Conservation (phyloP, 2,888 invertebrate species). For the Seira musarum region DNA sequence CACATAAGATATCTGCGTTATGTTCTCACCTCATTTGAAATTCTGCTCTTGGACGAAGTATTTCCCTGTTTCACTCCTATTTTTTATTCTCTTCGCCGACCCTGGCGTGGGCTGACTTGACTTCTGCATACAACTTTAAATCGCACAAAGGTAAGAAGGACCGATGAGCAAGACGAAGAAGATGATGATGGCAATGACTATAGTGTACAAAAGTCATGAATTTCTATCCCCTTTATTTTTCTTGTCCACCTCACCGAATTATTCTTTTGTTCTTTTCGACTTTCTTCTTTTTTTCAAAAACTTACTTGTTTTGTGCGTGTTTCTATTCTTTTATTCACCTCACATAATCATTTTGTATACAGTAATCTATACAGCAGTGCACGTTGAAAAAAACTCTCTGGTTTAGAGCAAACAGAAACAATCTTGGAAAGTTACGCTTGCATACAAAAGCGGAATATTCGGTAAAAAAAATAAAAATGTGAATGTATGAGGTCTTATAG, state of each 20-base stretch:
- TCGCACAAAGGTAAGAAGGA: conserved; percentile 5
- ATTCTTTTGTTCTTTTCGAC: background rate
- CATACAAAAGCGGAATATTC: background rate
- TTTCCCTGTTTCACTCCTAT: conserved; percentile 41
- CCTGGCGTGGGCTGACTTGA: background rate
- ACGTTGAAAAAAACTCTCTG: background rate
- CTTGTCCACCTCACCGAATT: background rate
- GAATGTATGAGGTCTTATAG: too few species aligned
- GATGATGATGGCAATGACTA: conserved; percentile 18
- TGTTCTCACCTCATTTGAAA: conserved; percentile 56
- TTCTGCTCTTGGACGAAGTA: conserved; percentile 44
- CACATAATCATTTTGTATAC: conserved; percentile 53
- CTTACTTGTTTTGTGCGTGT: background rate
- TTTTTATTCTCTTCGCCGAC: conserved; percentile 1
- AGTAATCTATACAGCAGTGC: conserved; percentile 25
- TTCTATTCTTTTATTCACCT: conserved; percentile 31
- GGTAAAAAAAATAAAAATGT: too few species aligned
- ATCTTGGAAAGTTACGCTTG: conserved; percentile 32
- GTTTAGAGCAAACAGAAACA: conserved; percentile 43
- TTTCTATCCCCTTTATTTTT: conserved; percentile 31
- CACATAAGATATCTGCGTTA: background rate
- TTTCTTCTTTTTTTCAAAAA: too few species aligned
- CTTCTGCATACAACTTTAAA: conserved; percentile 16
- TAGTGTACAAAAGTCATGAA: conserved; percentile 36
- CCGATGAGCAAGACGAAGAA: conserved; percentile 20